Evolutionary conservation across 2,888 invertebrate species (phyloP).

Genomic region (Palloptera scutellata): DNA sequence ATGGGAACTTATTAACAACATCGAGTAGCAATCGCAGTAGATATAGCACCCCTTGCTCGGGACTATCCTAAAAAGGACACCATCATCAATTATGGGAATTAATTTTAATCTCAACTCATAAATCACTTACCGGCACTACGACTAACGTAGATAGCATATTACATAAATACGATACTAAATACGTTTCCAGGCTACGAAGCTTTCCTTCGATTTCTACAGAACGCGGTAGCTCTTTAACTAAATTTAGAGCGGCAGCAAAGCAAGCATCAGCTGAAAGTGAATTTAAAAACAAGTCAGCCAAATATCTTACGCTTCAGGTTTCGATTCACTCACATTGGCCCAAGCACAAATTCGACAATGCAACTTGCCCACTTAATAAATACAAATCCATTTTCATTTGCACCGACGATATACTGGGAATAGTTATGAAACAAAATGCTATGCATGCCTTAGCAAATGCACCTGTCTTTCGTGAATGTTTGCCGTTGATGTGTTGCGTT

Average conservation of each 20-base stretch:
- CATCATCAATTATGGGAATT: not conserved
- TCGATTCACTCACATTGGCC: slow-evolving; percentile 78
- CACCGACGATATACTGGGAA: slow-evolving; percentile 90
- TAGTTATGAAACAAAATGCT: slow-evolving; percentile 94
- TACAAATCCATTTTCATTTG: slow-evolving; percentile 84
- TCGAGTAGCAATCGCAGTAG: slow-evolving; percentile 82
- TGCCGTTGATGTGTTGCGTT: slow-evolving; percentile 70
- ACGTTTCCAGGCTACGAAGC: slow-evolving; percentile 75
- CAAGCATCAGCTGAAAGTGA: slow-evolving; percentile 84
- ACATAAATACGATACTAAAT: slow-evolving; percentile 74
- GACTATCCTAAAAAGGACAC: slow-evolving; percentile 74
- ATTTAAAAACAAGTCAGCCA: slow-evolving; percentile 3
- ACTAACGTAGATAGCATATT: slow-evolving; percentile 85
- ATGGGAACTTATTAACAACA: slow-evolving; percentile 77
- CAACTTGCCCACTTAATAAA: slow-evolving; percentile 86
- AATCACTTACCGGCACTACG: slow-evolving; percentile 76
- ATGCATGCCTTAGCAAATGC: slow-evolving; percentile 93
- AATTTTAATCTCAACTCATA: too few species aligned
- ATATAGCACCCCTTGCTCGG: slow-evolving; percentile 86
- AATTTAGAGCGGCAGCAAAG: slow-evolving; percentile 85
- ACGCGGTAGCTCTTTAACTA: slow-evolving; percentile 81
- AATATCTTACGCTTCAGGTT: not conserved
- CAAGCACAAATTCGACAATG: slow-evolving; percentile 86
- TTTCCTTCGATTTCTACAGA: slow-evolving; percentile 79
- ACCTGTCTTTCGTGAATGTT: slow-evolving; percentile 80